Base-by-base conservation (phyloP, 53 echinoderm and acorn worm genomes). In the Mesocentrotus franciscanus region DNA sequence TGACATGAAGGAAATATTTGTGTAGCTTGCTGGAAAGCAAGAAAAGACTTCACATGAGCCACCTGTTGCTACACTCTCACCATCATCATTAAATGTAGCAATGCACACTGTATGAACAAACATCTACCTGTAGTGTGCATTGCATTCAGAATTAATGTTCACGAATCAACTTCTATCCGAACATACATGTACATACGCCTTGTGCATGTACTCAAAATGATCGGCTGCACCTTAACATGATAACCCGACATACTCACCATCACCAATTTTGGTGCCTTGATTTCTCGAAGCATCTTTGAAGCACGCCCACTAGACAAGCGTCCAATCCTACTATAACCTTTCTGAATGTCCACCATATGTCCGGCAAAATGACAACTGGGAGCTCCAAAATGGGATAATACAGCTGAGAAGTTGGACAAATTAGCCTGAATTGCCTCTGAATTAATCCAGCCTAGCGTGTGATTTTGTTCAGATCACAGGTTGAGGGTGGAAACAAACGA, bases 221-320 rank as follows among this genome's bases (percentile, higher is more conserved):
- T 49, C 61, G 15, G 16, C 90, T 60, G 85, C 49, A 56, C 60
- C 27, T 22, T 81, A 81, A 42, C 81, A 30, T 74, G 22, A 35
- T 81, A 81, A 42, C 39, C 16, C 42, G 34, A 39, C 36, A 81
- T 61, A 61, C 93, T 93, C 81, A 93, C 93, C 34, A 55, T 93
- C 56, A 78, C 35, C 93, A 93, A 36, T 60, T 81, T 78, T 29
- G 93, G 93, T 81, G 93, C 66, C 93, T 93, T 93, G 93, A 93
- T 93, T 78, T 93, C 93, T 56, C 93, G 58, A 81, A 93, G 93
- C 93, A 93, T 93, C 93, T 61, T 93, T 30, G 78, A 35, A 22
- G 35, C 66, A 91, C 91, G 66, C 61, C 61, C 91, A 66, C 66
- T 56, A 33, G 61, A 61, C 62, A 91, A 9, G 32, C 91, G 66